phyloP scores from a whole-genome alignment of 2,797 vertebrate species.

The Bovichtus diacanthus region DNA sequence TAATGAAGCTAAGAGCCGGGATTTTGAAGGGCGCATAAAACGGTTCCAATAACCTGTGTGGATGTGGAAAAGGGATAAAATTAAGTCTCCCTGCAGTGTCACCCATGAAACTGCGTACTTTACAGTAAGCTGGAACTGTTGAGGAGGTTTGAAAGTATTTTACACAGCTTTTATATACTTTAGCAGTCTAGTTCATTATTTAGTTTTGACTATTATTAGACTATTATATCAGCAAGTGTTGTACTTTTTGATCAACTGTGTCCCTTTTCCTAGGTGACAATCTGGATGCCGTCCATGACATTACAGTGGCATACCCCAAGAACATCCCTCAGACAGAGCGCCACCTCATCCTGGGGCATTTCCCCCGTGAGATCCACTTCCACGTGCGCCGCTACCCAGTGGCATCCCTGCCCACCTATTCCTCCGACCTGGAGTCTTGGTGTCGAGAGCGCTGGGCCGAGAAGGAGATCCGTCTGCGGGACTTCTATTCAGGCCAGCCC shows the following conservation, averaged over 20 bases:
- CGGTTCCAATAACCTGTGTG: slow-evolving; percentile 20
- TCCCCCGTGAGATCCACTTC: slow-evolving; percentile 97
- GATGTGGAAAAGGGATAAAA: slow-evolving; percentile 21
- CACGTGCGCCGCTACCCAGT: slow-evolving; percentile 90
- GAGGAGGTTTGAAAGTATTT: not conserved
- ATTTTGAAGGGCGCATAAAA: slow-evolving; percentile 27
- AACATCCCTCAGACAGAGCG: slow-evolving; percentile 97
- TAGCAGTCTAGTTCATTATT: not conserved
- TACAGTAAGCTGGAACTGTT: not conserved
- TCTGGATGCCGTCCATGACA: slow-evolving; percentile 95
- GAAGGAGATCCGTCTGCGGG: slow-evolving; percentile 91
- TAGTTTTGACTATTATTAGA: not conserved
- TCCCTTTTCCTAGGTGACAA: slow-evolving; percentile 86
- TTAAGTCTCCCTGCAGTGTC: slow-evolving; percentile 15
- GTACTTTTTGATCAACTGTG: not conserved
- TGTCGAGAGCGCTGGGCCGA: slow-evolving; percentile 94
- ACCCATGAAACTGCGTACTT: slow-evolving; percentile 7
- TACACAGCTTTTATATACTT: not conserved
- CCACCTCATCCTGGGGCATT: slow-evolving; percentile 91
- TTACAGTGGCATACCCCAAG: slow-evolving; percentile 96
- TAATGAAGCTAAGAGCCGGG: slow-evolving; percentile 27
- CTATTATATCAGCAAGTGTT: not conserved
- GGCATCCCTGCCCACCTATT: slow-evolving; percentile 84
- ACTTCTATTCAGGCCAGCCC: slow-evolving; percentile 88
- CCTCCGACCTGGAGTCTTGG: slow-evolving; percentile 91